A percentile compares a stretch with the other conserved stretches of the same genome.
Evolutionary conservation across 2,888 invertebrate species (phyloP).

Genomic region (Microdon myrmicae): DNA sequence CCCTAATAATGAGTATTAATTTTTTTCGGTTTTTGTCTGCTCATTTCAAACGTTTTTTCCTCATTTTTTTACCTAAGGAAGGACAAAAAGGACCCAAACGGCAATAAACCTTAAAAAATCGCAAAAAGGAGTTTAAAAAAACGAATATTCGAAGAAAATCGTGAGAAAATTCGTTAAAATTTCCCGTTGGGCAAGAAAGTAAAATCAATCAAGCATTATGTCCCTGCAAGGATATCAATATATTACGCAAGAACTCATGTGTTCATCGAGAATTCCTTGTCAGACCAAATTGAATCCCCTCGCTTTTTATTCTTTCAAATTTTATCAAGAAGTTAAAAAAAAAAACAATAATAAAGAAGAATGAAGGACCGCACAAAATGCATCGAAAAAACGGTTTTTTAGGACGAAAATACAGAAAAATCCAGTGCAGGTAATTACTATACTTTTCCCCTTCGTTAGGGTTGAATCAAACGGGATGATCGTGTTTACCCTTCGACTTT

Average conservation of each 20-base stretch:
- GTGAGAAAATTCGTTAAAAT: conserved; percentile 7
- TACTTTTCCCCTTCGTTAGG: conserved; percentile 8
- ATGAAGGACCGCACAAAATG: conserved; percentile 21
- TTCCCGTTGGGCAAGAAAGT: too few species aligned
- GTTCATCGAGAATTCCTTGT: background rate
- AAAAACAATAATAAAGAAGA: conserved; percentile 3
- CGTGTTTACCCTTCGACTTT: conserved; percentile 3
- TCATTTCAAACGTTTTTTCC: too few species aligned
- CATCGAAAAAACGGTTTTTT: conserved; percentile 32
- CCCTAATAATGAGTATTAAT: too few species aligned
- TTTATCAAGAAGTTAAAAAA: conserved; percentile 8
- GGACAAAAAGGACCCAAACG: too few species aligned
- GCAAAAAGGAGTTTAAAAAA: conserved; percentile 1
- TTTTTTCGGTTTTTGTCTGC: too few species aligned
- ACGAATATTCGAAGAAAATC: background rate
- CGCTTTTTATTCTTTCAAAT: conserved; percentile 3
- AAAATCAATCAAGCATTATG: conserved; percentile 5
- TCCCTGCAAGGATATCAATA: background rate
- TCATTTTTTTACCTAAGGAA: too few species aligned
- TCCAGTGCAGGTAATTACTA: conserved; percentile 7
- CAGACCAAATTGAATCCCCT: conserved; percentile 3
- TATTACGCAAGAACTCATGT: conserved; percentile 19
- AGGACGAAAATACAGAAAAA: conserved; percentile 2
- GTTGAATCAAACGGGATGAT: too few species aligned
- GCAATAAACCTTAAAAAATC: too few species aligned